Percentiles rank a stretch among this genome's conserved stretches.
phyloP scores from a whole-genome alignment of 2,113 vertebrate genomes.

The Rhea americana region DNA sequence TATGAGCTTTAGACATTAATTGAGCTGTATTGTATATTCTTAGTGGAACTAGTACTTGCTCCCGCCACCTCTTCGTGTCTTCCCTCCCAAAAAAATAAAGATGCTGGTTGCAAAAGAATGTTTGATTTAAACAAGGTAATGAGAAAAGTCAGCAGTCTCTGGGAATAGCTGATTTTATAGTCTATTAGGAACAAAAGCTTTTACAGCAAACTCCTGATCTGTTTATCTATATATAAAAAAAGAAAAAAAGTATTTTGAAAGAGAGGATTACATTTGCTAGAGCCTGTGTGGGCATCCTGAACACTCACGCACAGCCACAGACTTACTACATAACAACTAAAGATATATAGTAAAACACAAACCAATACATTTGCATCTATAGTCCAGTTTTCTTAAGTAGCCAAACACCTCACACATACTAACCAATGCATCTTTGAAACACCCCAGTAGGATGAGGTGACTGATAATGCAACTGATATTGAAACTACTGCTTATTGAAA shows the following conservation, averaged over 20 bases:
- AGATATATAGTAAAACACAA: not conserved
- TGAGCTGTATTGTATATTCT: not conserved
- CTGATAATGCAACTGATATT: not conserved
- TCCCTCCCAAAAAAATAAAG: not conserved
- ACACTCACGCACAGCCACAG: not conserved
- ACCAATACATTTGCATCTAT: not conserved
- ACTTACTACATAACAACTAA: not conserved
- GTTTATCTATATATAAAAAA: not conserved
- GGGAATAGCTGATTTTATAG: conserved; percentile 10
- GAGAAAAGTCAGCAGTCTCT: not conserved
- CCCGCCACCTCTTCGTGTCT: not conserved
- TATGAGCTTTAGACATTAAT: conserved; percentile 9
- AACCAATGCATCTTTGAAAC: not conserved
- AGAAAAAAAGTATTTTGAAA: not conserved
- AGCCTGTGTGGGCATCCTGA: not conserved
- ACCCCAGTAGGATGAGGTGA: not conserved
- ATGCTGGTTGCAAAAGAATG: conserved; percentile 13
- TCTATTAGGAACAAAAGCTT: conserved; percentile 24
- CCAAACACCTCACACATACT: not conserved
- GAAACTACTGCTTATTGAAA: not conserved
- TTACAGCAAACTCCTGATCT: not conserved
- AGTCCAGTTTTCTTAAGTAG: not conserved
- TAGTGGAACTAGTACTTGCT: not conserved
- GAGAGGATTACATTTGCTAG: not conserved
- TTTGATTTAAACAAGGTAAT: conserved; percentile 51